phyloP scores from a whole-genome alignment of 2,888 invertebrate genomes.

The Kryphioiulus occultus region DNA sequence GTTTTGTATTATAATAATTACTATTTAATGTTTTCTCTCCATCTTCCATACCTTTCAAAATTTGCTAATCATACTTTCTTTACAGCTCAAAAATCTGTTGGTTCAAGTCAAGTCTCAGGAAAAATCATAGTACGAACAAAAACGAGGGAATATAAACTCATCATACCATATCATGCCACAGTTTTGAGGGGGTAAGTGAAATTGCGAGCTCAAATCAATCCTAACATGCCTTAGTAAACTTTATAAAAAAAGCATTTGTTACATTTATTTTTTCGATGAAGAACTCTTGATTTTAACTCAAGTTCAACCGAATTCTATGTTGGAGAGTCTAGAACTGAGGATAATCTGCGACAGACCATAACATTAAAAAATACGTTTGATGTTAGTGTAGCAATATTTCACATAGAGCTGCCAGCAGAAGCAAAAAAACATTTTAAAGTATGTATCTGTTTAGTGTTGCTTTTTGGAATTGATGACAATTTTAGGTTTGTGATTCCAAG shows the following conservation, averaged over 20 bases:
- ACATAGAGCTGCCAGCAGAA: slow-evolving; percentile 72
- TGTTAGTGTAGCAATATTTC: slow-evolving; percentile 75
- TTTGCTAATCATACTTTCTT: slow-evolving; percentile 40
- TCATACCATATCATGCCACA: slow-evolving; percentile 72
- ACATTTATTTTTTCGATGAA: slow-evolving; percentile 56
- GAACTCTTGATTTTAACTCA: slow-evolving; percentile 63
- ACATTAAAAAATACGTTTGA: slow-evolving; percentile 76
- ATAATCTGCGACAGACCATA: slow-evolving; percentile 65
- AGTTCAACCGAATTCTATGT: slow-evolving; percentile 64
- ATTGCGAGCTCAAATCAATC: background rate
- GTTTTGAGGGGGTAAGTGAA: slow-evolving; percentile 54
- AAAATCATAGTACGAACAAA: slow-evolving; percentile 66
- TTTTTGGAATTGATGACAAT: background rate
- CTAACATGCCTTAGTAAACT: background rate
- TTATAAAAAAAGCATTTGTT: background rate
- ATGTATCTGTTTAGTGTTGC: slow-evolving; percentile 58
- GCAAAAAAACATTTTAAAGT: slow-evolving; percentile 71
- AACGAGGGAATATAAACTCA: slow-evolving; percentile 64
- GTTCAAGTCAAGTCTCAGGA: slow-evolving; percentile 63
- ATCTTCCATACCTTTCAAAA: too few relatives aligned
- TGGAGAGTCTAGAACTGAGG: slow-evolving; percentile 58
- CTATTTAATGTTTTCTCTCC: too few relatives aligned
- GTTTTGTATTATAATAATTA: slow-evolving; percentile 32
- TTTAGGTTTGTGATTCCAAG: background rate
- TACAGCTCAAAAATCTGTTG: slow-evolving; percentile 63